Conservation (phyloP, 2,888 invertebrate genomes). For the Cephus sareptanus region DNA sequence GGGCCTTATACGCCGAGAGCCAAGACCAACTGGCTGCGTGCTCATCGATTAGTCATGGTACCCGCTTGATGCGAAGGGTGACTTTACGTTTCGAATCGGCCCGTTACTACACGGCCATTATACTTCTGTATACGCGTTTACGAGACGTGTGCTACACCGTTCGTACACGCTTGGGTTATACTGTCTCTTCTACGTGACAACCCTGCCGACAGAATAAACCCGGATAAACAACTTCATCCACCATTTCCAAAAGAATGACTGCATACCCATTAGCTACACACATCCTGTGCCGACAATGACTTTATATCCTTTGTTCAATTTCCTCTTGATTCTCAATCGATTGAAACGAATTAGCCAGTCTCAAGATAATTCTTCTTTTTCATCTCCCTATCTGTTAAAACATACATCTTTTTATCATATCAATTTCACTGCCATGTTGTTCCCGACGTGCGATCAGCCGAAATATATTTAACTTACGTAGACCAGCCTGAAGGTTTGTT, state of each 20-base stretch:
- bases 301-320: not conserved
- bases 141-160: not conserved
- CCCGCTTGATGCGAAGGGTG: conserved; percentile 52
- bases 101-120: conserved; percentile 23
- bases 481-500: conserved; percentile 37
- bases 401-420: not conserved
- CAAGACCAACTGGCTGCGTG: conserved; percentile 49
- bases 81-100: conserved; percentile 44
- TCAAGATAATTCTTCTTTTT: not conserved
- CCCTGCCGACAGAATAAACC: not conserved
- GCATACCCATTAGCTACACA: not conserved
- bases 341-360: not conserved
- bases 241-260: not conserved
- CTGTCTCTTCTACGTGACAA: not conserved
- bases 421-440: not conserved
- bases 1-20: not conserved
- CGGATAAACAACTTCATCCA: not conserved
- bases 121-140: not conserved
- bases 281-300: not conserved
- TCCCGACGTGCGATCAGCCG: not conserved
- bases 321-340: not conserved
- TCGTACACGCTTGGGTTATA: not conserved
- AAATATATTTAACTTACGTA: not conserved
- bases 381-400: not conserved
- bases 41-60: conserved; percentile 64